A percentile compares a stretch with the other conserved stretches of the same genome.
Conservation (phyloP, 2,888 invertebrate species). For the Caenorhabditis sinica region DNA sequence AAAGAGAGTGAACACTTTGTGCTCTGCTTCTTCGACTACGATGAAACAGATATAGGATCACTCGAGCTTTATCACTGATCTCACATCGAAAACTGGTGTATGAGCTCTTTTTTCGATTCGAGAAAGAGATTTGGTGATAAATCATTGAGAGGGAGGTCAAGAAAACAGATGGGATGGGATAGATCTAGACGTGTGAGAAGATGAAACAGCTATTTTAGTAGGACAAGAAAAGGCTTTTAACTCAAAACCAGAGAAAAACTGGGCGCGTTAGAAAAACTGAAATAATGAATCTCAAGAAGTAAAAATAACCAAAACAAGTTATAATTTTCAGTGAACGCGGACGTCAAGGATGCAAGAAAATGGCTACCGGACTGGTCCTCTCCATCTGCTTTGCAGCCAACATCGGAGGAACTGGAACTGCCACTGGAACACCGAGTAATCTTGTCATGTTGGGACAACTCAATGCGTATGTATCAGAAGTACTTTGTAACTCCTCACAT, state of each 20-base stretch:
- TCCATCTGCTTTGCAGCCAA: conserved; percentile 82
- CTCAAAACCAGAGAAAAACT: no score
- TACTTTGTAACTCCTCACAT: no score
- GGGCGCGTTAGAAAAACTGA: no score
- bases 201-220: no score
- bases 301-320: no score
- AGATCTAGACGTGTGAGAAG: no score
- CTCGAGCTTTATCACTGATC: conserved; percentile 30
- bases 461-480: conserved; percentile 70
- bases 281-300: no score
- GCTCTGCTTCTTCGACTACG: conserved; percentile 1
- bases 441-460: conserved; percentile 81
- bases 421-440: conserved; percentile 82
- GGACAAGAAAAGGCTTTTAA: no score
- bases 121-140: conserved; percentile 4
- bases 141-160: background rate
- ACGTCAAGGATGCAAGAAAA: conserved; percentile 70
- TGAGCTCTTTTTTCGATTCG: background rate
- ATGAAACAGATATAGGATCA: conserved; percentile 30
- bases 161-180: background rate
- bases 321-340: conserved; percentile 64
- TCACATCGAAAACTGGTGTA: conserved; percentile 33
- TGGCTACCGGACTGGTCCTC: conserved; percentile 80
- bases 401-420: conserved; percentile 81
- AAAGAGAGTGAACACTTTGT: conserved; percentile 26